Evolutionary conservation across 2,113 vertebrate species (phyloP), one percentile per base, ranked within the genome.

Genomic region (Otis tarda): DNA sequence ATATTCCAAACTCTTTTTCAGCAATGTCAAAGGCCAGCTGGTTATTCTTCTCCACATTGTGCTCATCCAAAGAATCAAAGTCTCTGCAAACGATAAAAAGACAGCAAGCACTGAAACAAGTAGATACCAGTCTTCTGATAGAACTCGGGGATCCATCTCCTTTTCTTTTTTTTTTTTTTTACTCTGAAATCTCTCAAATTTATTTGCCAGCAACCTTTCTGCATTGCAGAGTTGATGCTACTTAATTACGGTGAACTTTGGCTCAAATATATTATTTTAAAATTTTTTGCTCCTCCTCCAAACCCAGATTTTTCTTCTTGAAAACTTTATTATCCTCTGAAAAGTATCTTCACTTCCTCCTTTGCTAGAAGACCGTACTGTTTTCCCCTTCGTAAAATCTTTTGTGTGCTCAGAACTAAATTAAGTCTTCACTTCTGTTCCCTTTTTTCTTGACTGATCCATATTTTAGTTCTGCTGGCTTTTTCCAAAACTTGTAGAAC

Each of bases 1-100:
- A 99, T 90, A 99, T 99, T 94, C 99, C 99, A 96, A 99, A 99
- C 84, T 99, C 99, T 59, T 98, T 98, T 96, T 99, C 99, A 1
- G 99, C 99, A 2, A 99, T 97, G 71, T 99, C 99, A 39, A 99
- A 99, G 20, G 98, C 99, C 97, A 99, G 95, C 77, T 99, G 99
- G 95, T 99, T 99, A 93, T 99, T 99, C 96, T 97, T 99, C 96
- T 99, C 99, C 75, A 99, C 98, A 49, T 99, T 98, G 19, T 98
- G 98, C 93, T 99, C 99, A 47, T 99, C 99, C 97, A 99, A 96
- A 60, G 98, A 98, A 84, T 99, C 98, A 93, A 99, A 99, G 93
- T 99, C 99, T 97, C 99, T 99, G 97, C 84, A 96, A 87, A 87
- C 30, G 14, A 76, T 53, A 60, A 37, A 94, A 93, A 93, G 65